A percentile compares a stretch with the other conserved stretches of the same genome.
phyloP scores from a whole-genome alignment of 2,888 invertebrate species.

The Tuta absoluta region DNA sequence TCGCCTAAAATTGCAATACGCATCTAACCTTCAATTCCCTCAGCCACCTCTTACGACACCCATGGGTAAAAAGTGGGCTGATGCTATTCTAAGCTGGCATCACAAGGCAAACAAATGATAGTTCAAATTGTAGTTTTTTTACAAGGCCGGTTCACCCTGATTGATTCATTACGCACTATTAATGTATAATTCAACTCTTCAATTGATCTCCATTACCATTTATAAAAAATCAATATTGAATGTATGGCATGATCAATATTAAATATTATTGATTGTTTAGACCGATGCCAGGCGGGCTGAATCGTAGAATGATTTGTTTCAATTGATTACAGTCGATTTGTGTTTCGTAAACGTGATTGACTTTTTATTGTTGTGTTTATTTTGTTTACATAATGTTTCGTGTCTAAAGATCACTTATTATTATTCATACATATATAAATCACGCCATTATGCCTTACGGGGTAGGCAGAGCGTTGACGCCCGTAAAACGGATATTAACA shows the following conservation, averaged over 20 bases:
- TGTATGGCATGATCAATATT: conserved; percentile 55
- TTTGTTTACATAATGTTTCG: conserved; percentile 22
- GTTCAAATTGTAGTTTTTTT: neutral
- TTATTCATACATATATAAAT: no score
- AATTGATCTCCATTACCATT: conserved; percentile 77
- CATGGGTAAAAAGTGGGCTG: no score
- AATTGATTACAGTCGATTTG: conserved; percentile 66
- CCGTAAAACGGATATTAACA: no score
- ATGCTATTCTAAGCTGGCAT: no score
- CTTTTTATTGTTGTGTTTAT: conserved; percentile 33
- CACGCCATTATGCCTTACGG: no score
- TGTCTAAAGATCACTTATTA: neutral
- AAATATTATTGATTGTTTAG: conserved; percentile 71
- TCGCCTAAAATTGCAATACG: no score
- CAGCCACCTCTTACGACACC: no score
- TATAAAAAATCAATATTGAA: conserved; percentile 72
- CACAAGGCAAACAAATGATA: no score
- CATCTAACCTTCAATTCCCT: no score
- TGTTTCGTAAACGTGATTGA: conserved; percentile 38
- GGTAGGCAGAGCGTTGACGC: no score
- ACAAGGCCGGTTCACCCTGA: conserved; percentile 35
- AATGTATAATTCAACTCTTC: conserved; percentile 75
- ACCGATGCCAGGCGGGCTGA: conserved; percentile 56
- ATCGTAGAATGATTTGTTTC: conserved; percentile 73
- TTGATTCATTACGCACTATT: conserved; percentile 66